Base-by-base conservation (phyloP, 2,797 vertebrate genomes). In the Columba guinea region DNA sequence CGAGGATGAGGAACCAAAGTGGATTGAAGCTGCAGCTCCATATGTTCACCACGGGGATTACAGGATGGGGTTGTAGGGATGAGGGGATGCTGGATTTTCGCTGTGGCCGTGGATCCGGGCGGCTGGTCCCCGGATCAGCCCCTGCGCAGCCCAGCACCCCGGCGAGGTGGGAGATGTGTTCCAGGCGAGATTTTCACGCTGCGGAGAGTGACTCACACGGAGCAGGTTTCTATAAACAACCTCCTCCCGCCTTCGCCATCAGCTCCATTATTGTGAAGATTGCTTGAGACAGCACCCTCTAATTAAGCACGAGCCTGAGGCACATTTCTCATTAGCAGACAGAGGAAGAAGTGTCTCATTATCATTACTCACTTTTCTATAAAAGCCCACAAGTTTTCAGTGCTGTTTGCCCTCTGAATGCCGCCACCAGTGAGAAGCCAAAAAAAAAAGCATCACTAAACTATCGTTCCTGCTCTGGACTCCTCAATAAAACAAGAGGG, bases 191-290 rank as follows among this genome's bases (percentile, higher is more conserved):
- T 44, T 70, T 59, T 86, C 93, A 86, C 39, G 5, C 35, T 7
- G 41, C 2, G 3, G 53, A 59, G 87, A 20, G 53, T 95, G 91
- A 95, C 49, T 95, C 87, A 93, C 81, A 27, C 7, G 59, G 64
- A 90, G 87, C 75, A 48, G 87, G 84, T 81, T 90, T 59, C 93
- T 90, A 90, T 93, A 88, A 94, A 88, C 69, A 93, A 68, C 93
- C 84, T 93, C 84, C 90, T 73, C 84, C 79, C 6, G 80, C 87
- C 87, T 73, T 73, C n/a, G 32, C 84, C 84, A 88, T 62, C 83
- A 87, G 79, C 90, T 84, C 83, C 23, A 1, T 77, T 52, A 53
- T 76, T 37, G 75, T 58, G 60, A 63, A 68, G 64, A 49, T 16
- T 41, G 55, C 87, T 65, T 16, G 59, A 84, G 74, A 73, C 69